Evolutionary conservation across 1,140 invertebrate species (phyloP).

Genomic region (Rhopalosiphum maidis): DNA sequence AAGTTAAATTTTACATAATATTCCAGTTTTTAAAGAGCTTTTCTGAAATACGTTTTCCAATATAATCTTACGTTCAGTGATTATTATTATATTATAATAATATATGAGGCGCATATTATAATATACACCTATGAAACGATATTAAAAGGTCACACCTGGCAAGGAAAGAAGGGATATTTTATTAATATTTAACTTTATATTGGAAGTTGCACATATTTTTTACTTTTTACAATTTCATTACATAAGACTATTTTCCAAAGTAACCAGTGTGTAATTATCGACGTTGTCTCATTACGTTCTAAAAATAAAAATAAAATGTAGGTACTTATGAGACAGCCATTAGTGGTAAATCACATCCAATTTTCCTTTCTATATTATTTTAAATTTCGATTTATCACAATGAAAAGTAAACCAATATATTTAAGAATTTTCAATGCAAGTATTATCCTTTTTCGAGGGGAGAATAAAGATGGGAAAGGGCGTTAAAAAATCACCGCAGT

Average conservation of each 20-base stretch:
- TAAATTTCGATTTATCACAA: constrained; percentile 55
- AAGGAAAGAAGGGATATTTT: not conserved
- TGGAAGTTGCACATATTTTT: not conserved
- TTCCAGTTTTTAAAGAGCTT: no score
- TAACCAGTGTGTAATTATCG: not conserved
- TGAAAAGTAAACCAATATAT: constrained; percentile 43
- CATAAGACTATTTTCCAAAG: not conserved
- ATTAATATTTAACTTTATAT: not conserved
- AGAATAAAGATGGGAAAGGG: constrained; percentile 25
- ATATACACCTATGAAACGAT: not conserved
- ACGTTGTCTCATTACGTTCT: not conserved
- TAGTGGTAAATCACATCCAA: not conserved
- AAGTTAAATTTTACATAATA: no score
- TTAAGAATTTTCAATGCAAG: constrained; percentile 33
- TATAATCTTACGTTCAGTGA: not conserved
- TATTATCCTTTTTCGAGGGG: not conserved
- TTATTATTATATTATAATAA: not conserved
- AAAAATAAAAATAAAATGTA: not conserved
- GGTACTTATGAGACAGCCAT: not conserved
- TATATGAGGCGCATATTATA: no score
- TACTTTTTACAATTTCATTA: not conserved
- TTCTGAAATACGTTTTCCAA: not conserved
- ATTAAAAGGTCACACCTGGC: not conserved
- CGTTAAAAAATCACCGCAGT: constrained; percentile 49
- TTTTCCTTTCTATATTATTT: constrained; percentile 32